Conservation (phyloP, 2,888 invertebrate genomes). For the Portevinia maculata region DNA sequence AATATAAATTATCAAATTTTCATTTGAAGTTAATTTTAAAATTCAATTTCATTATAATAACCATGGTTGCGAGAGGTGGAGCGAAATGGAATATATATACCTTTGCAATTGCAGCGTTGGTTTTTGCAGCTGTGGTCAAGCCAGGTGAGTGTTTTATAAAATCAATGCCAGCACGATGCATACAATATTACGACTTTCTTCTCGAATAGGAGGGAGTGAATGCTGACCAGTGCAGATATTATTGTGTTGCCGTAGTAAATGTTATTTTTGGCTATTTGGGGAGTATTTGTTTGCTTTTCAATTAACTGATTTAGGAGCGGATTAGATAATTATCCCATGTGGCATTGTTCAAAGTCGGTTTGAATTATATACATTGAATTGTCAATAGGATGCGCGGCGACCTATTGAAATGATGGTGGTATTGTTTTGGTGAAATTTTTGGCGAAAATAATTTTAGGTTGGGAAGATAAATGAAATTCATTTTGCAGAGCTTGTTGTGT, state of each 20-base stretch:
- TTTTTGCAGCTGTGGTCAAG: constrained; percentile 68
- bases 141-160: constrained; percentile 65
- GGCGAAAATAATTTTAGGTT: constrained; percentile 3
- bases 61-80: constrained; percentile 46
- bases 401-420: neutral
- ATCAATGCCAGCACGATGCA: constrained; percentile 33
- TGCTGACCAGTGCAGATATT: constrained; percentile 4
- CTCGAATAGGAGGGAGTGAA: neutral
- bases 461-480: constrained; percentile 1
- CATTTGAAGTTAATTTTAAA: constrained; percentile 33
- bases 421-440: constrained; percentile 12
- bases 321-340: constrained; percentile 71
- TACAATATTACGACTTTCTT: constrained; percentile 16
- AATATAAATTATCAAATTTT: constrained; percentile 38
- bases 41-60: constrained; percentile 49
- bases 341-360: constrained; percentile 52
- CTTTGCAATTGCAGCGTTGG: constrained; percentile 59
- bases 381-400: neutral
- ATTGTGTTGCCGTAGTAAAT: no score
- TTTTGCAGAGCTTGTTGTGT: neutral
- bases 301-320: constrained; percentile 69
- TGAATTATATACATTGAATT: constrained; percentile 52
- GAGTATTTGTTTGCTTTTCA: constrained; percentile 68
- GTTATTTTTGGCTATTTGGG: constrained; percentile 14
- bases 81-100: constrained; percentile 55